These are phyloP conservation scores for Plusia festucae DNA, from an alignment of 2,888 invertebrate genomes.

Conservation along the genomic window DNA sequence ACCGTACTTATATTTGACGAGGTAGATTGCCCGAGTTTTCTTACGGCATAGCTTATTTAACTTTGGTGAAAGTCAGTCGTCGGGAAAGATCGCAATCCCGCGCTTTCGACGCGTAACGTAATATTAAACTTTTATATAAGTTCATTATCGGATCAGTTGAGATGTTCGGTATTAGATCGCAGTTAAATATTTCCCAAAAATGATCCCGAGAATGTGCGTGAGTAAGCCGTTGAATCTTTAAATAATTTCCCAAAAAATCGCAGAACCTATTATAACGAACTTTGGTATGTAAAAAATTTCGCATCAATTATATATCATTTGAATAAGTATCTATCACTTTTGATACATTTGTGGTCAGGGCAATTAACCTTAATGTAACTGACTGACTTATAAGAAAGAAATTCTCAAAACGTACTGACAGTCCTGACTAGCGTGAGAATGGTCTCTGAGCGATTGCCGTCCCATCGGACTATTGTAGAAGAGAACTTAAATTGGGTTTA, in stretches of 20 bases:
- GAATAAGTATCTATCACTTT: not conserved
- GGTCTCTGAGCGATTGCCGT: no score
- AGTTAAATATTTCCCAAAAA: slow-evolving; percentile 48
- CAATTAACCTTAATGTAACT: no score
- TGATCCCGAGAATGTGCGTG: no score
- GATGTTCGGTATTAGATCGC: slow-evolving; percentile 50
- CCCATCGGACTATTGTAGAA: no score
- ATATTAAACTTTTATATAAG: slow-evolving; percentile 63
- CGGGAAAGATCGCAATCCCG: slow-evolving; percentile 67
- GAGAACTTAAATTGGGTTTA: no score
- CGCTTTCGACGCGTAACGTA: slow-evolving; percentile 58
- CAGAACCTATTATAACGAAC: slow-evolving; percentile 26
- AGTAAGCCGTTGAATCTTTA: no score
- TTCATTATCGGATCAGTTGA: slow-evolving; percentile 63
- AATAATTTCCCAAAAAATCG: slow-evolving; percentile 42
- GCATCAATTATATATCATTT: not conserved
- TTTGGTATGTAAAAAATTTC: slow-evolving; percentile 44
- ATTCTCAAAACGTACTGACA: no score
- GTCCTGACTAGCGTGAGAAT: no score
- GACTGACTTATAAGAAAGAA: no score
- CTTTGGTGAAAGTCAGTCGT: slow-evolving; percentile 67
- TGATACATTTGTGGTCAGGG: not conserved
- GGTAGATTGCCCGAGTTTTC: slow-evolving; percentile 66
- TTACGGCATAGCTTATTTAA: slow-evolving; percentile 71
- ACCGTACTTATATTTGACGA: slow-evolving; percentile 43